A percentile compares a stretch with the other conserved stretches of the same genome.
Conservation (phyloP, 2,113 vertebrate genomes). For the Puntigrus tetrazona region DNA sequence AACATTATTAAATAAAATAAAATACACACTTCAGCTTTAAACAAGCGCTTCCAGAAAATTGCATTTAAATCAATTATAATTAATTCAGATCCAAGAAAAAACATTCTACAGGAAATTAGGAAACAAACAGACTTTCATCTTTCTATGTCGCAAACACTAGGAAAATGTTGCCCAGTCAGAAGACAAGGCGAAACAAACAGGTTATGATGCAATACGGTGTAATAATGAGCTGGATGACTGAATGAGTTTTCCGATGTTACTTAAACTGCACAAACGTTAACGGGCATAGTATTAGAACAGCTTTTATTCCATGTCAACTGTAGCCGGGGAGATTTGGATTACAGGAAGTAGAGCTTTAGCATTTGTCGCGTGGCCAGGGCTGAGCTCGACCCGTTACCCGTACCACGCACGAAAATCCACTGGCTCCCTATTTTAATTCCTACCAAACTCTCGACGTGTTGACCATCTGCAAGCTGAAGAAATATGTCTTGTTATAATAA, state of each 20-base stretch:
- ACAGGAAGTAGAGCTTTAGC: constrained; percentile 26
- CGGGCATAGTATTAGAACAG: constrained; percentile 42
- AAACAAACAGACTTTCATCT: constrained; percentile 19
- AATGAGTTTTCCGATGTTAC: constrained; percentile 56
- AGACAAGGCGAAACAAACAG: constrained; percentile 57
- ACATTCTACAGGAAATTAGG: no score
- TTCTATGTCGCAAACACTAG: constrained; percentile 57
- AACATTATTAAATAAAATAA: background rate
- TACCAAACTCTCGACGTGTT: background rate
- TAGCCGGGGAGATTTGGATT: constrained; percentile 77
- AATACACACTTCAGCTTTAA: constrained; percentile 17
- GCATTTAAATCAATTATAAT: constrained; percentile 7
- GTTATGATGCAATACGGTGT: constrained; percentile 52
- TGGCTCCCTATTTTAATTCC: background rate
- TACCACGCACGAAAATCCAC: background rate
- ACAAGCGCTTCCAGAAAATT: constrained; percentile 8
- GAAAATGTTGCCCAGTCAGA: constrained; percentile 62
- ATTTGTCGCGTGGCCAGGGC: background rate
- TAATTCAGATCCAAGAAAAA: background rate
- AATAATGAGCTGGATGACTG: constrained; percentile 56
- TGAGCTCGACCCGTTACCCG: background rate
- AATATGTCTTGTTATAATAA: background rate
- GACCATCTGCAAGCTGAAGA: background rate
- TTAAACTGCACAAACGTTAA: constrained; percentile 59
- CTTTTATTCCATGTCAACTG: constrained; percentile 56